Evolutionary conservation across 2,113 vertebrate species (phyloP), one percentile per base, ranked within the genome.

Genomic region (Hemiscyllium ocellatum): DNA sequence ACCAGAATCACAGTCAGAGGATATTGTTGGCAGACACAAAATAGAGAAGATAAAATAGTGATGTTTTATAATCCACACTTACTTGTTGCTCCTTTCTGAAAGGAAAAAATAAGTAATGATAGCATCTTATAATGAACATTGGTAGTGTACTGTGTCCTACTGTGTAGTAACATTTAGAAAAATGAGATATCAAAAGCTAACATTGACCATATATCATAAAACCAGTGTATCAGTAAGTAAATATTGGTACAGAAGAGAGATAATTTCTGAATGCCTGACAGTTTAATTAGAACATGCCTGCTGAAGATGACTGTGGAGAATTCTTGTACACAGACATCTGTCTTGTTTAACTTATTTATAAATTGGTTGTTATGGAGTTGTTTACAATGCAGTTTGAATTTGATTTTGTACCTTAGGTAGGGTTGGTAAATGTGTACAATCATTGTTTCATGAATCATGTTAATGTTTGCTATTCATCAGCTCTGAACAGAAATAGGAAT

Each of bases 341-440:
- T 61, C 29, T 65, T 86, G 83, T 86, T 91, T 65, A 61, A n/a
- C 56, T n/a, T 91, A 91, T n/a, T 61, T 91, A 65, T 91, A 65
- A 91, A 61, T 91, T 90, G 50, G 52, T 65, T 91, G 56, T 91
- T 91, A 29, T 91, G 26, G 86, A 65, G 87, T 19, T 91, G 87
- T 65, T 83, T 47, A 47, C 37, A 83, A 13, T 42, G 80, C 37
- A 42, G 17, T 20, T 65, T 33, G 26, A 91, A 33, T 56, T 33
- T 19, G 52, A 90, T n/a, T 90, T 29, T 90, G 87, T 33, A 13
- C 29, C 52, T 65, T 29, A 91, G 87, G 13, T 91, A 33, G 52
- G 15, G 52, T 17, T 61, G 52, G 50, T 56, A 37, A 56, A 33
- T 61, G 29, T 90, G 26, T 56, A 33, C 3, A 90, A 33, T 90